Evolutionary conservation across 2,888 invertebrate genomes (phyloP).

Genomic region (Cosmia trapezina): DNA sequence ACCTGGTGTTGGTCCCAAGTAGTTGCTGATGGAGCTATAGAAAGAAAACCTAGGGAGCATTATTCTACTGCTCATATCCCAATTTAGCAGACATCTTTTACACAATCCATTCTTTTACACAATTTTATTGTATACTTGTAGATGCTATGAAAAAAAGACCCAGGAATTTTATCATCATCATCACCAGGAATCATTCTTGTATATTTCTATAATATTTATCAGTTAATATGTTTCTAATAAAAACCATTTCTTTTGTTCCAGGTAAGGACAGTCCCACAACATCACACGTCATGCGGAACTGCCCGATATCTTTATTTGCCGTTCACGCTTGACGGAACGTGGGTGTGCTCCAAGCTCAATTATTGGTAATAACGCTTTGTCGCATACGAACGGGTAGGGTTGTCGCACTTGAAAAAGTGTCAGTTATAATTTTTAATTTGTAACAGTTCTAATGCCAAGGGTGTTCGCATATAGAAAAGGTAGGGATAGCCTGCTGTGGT

Average conservation of each 20-base stretch:
- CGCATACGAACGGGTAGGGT: conserved; percentile 44
- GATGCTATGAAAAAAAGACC: background rate
- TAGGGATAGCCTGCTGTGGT: too few relatives aligned
- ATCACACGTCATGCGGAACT: conserved; percentile 62
- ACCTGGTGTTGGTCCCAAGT: background rate
- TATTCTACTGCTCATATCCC: background rate
- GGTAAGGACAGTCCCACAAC: conserved; percentile 64
- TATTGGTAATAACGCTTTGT: conserved; percentile 65
- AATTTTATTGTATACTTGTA: background rate
- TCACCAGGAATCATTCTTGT: background rate
- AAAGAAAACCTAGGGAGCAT: background rate
- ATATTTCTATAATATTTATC: background rate
- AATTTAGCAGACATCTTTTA: background rate
- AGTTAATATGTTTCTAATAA: conserved; percentile 12
- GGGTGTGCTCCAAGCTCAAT: conserved; percentile 76
- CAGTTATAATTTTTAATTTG: background rate
- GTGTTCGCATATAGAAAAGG: background rate
- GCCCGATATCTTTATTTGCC: conserved; percentile 73
- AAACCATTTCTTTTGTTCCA: conserved; percentile 66
- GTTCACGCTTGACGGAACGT: conserved; percentile 71
- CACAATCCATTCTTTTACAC: background rate
- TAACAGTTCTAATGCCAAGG: background rate
- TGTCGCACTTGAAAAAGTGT: conserved; percentile 18
- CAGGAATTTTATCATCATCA: background rate
- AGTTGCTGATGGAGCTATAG: background rate